Evolutionary conservation across 2,113 vertebrate species (phyloP), one percentile per base, ranked within the genome.

Genomic region (Festucalex cinctus): DNA sequence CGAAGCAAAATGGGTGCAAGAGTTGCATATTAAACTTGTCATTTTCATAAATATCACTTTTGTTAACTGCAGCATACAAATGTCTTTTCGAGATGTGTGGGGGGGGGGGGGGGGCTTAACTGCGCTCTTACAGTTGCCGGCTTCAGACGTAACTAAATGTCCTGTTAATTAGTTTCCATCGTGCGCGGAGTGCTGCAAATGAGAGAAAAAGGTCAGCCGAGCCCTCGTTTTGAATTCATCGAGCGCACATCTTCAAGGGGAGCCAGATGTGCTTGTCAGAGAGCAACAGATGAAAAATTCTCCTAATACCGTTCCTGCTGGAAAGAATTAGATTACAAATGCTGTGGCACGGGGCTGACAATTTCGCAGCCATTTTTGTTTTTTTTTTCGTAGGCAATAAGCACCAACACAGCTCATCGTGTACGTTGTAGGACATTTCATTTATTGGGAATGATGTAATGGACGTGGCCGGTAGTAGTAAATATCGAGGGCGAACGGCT

Each of bases 141-240:
- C 73, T 75, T 74, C 74, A 49, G 71, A 81, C 82, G 74, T 77
- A 78, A 79, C 71, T 82, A 83, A 86, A 87, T 82, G 85, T 84
- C 75, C 77, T 69, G 80, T 86, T 90, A 85, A 90, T 88, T 89
- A 84, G 75, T 84, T 85, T 83, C 68, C 59, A 53, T 75, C 63
- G 59, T 56, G 79, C 58, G 24, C 35, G 65, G 66, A 58, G 22
- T 51, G 79, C 72, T 65, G 75, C 65, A 68, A 85, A 84, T 77
- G 65, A 54, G 73, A 35, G 54, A 43, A 74, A 69, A 69, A 28
- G 24, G 74, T 82, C 85, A 77, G 69, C 77, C 68, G 64, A 76
- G 71, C 68, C 73, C 74, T 71, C 76, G 74, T 88, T 85, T 82
- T 70, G 85, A 73, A 79, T 72, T 66, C 68, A 20, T 74, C 59